These are phyloP conservation scores for Pseudonaja textilis DNA, from an alignment of 2,113 vertebrate species.

Conservation along the genomic window DNA sequence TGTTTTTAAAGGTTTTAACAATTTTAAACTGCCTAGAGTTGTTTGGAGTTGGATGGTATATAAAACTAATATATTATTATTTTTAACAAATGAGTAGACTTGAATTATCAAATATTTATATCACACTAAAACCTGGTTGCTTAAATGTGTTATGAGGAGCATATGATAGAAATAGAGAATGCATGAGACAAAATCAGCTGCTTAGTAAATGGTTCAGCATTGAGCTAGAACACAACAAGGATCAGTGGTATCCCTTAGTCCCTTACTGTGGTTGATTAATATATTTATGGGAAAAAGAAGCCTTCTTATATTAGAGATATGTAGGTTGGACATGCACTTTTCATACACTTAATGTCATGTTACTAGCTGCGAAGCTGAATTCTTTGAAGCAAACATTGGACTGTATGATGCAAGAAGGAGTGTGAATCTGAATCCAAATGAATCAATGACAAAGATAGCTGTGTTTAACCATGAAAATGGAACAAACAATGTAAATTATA, in stretches of 20 bases:
- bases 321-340: neutral
- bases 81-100: neutral
- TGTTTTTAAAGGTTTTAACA: neutral
- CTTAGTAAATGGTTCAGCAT: neutral
- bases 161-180: neutral
- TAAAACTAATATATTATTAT: neutral
- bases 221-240: neutral
- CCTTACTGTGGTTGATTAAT: neutral
- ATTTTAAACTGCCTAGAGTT: neutral
- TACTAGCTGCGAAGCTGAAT: neutral
- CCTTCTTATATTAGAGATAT: neutral
- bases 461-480: neutral
- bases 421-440: neutral
- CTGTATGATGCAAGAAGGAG: neutral
- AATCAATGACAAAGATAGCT: neutral
- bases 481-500: neutral
- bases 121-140: neutral
- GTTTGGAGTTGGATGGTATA: neutral
- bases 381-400: neutral
- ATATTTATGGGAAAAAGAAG: neutral
- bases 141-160: neutral
- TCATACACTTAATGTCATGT: neutral
- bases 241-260: neutral
- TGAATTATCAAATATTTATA: neutral
- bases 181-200: neutral